Percentiles rank a stretch among this genome's conserved stretches.
Conservation (phyloP, 2,113 vertebrate genomes). For the Toxotes jaculatrix region DNA sequence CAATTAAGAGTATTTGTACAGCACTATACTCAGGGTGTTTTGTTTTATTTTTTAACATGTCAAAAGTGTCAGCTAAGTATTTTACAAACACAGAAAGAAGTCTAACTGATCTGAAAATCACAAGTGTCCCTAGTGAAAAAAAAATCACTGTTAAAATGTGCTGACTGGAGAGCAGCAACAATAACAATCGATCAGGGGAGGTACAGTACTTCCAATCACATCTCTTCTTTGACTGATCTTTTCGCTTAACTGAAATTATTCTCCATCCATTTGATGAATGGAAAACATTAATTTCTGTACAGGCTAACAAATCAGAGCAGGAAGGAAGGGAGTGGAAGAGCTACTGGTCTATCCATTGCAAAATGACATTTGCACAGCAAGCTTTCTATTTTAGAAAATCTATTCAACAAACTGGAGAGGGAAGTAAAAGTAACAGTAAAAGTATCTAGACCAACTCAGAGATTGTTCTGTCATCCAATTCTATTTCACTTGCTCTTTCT, state of each 20-base stretch:
- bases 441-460: no score
- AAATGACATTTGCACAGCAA: constrained; percentile 24
- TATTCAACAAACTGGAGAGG: background rate
- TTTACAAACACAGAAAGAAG: background rate
- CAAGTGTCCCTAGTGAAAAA: no score
- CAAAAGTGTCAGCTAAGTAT: background rate
- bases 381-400: background rate
- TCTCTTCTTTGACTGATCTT: constrained; percentile 6
- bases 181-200: background rate
- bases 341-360: background rate
- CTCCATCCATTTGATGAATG: background rate
- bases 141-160: background rate
- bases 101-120: background rate
- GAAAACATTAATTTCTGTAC: constrained; percentile 2
- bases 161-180: background rate
- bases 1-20: no score
- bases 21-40: no score
- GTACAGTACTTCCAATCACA: background rate
- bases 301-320: background rate
- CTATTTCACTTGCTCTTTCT: constrained; percentile 23
- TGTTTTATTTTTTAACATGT: no score
- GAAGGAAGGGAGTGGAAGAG: background rate
- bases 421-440: background rate
- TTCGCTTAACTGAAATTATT: constrained; percentile 10
- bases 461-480: background rate